phyloP scores from a whole-genome alignment of 2,888 invertebrate species.

The Argyresthia goedartella region DNA sequence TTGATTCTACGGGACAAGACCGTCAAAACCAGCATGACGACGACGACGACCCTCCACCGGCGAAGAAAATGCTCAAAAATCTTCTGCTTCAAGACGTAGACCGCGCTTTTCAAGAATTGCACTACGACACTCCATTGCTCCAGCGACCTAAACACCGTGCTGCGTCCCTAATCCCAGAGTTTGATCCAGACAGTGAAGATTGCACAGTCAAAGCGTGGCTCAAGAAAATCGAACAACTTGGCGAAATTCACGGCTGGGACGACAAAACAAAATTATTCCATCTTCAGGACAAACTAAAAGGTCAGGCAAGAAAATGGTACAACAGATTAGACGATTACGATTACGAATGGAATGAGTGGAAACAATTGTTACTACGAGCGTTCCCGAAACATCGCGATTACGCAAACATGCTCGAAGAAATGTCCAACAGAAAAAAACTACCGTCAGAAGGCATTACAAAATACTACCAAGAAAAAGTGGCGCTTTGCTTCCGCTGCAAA shows the following conservation, averaged over 20 bases:
- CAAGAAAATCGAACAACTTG: slow-evolving; percentile 15
- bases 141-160: neutral
- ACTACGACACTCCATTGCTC: neutral
- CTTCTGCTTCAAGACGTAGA: neutral
- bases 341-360: slow-evolving; percentile 20
- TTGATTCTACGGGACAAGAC: too few species aligned
- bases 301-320: slow-evolving; percentile 18
- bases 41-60: neutral
- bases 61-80: neutral
- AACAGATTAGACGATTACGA: slow-evolving; percentile 18
- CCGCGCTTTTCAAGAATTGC: neutral
- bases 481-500: slow-evolving; percentile 20
- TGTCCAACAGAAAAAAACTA: slow-evolving; percentile 16
- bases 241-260: slow-evolving; percentile 17
- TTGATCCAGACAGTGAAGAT: slow-evolving; percentile 13
- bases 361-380: slow-evolving; percentile 12
- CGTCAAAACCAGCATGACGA: neutral
- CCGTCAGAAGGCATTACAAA: slow-evolving; percentile 17
- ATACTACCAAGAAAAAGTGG: slow-evolving; percentile 22
- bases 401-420: slow-evolving; percentile 14
- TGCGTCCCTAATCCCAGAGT: slow-evolving; percentile 9
- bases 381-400: slow-evolving; percentile 13
- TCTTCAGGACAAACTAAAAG: slow-evolving; percentile 16
- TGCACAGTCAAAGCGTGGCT: slow-evolving; percentile 13
- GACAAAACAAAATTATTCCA: slow-evolving; percentile 9